These are phyloP conservation scores for Gnathonemus longibarbis DNA, from an alignment of 2,113 vertebrate species.

Conservation along the genomic window DNA sequence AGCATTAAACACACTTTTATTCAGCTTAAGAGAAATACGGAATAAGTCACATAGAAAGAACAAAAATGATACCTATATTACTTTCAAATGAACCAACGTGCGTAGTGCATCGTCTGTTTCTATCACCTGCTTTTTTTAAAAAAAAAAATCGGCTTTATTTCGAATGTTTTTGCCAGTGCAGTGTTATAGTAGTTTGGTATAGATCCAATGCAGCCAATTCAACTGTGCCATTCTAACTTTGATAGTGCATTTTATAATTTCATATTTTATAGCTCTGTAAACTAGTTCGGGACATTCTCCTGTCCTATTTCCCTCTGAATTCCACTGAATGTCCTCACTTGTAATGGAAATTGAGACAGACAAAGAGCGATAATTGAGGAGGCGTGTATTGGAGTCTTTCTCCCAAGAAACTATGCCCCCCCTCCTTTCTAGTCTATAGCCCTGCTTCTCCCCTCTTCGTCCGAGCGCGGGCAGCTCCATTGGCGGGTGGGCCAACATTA, in stretches of 20 bases:
- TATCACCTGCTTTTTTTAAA: not conserved
- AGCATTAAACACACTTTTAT: not conserved
- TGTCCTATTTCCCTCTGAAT: constrained; percentile 34
- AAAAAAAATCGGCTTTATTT: not conserved
- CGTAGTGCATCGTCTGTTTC: not conserved
- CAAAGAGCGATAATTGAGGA: constrained; percentile 33
- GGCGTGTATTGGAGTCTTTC: constrained; percentile 34
- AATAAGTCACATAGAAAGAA: not conserved
- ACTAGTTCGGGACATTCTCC: constrained; percentile 25
- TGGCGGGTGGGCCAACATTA: not conserved
- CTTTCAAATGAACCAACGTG: not conserved
- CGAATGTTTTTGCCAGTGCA: not conserved
- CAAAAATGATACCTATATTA: not conserved
- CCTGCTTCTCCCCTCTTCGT: constrained; percentile 18
- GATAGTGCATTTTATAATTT: not conserved
- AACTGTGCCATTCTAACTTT: not conserved
- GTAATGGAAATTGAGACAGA: constrained; percentile 19
- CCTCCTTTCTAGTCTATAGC: constrained; percentile 7
- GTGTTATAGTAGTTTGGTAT: not conserved
- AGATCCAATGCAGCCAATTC: not conserved
- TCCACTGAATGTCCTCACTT: constrained; percentile 34
- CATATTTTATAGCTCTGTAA: constrained; percentile 7
- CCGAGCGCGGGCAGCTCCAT: constrained; percentile 8
- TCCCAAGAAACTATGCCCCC: constrained; percentile 18
- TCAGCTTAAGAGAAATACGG: not conserved